phyloP scores from a whole-genome alignment of 2,888 invertebrate genomes.

The Sthenelais limicola region DNA sequence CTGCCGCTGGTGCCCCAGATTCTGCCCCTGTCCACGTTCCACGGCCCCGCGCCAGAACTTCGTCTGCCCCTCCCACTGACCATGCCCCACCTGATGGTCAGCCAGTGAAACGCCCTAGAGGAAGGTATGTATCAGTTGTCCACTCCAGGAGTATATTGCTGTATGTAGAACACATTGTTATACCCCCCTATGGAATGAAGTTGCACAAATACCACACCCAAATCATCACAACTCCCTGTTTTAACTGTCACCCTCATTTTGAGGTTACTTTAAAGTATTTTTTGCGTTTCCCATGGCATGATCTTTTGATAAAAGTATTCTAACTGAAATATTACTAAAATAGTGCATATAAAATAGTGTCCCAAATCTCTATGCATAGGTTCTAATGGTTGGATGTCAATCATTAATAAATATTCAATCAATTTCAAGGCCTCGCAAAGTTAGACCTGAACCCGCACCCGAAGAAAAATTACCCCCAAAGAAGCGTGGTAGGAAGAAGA shows the following conservation, averaged over 20 bases:
- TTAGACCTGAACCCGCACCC: constrained; percentile 36
- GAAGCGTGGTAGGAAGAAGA: constrained; percentile 29
- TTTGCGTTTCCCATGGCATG: too few relatives aligned
- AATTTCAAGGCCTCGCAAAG: constrained; percentile 42
- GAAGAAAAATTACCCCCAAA: constrained; percentile 20
- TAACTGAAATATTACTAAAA: background rate
- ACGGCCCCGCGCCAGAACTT: too few relatives aligned
- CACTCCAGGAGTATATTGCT: too few relatives aligned
- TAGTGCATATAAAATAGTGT: background rate
- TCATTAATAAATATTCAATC: background rate
- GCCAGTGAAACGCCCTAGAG: constrained; percentile 29
- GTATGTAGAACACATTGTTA: too few relatives aligned
- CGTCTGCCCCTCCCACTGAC: background rate
- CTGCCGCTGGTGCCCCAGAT: background rate
- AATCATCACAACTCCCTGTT: too few relatives aligned
- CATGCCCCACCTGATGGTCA: background rate
- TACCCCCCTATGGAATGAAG: too few relatives aligned
- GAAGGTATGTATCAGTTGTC: too few relatives aligned
- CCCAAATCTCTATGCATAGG: background rate
- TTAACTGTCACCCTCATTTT: too few relatives aligned
- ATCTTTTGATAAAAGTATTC: background rate
- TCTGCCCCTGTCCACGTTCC: too few relatives aligned
- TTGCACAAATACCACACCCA: too few relatives aligned
- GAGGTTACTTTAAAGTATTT: too few relatives aligned
- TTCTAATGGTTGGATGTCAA: too few relatives aligned